Base-by-base conservation (phyloP, 1,140 invertebrate species). In the Drosophila setifemur region DNA sequence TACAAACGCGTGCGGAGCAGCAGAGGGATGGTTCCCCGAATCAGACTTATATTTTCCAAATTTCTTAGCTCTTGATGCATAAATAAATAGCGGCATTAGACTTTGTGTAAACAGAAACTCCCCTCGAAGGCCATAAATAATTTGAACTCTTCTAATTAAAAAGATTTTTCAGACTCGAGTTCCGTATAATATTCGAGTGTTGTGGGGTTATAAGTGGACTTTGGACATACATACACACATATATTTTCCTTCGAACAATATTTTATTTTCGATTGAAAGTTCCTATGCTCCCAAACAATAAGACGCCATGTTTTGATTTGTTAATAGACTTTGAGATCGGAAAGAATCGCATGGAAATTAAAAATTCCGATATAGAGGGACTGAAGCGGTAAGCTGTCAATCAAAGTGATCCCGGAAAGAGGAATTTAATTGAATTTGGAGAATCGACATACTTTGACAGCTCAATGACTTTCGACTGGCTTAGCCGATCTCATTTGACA, bases 351-450 rank as follows among this genome's bases (percentile, higher is more conserved):
- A 33, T 18, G 23, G 25, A 53, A 63, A 9, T 26, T 14, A 9
- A 35, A 53, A 61, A 37, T 61, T 39, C 48, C 52, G 57, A 23
- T 50, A 28, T 26, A 4, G 40, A 39, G 39, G 47, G 26, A 39
- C 31, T 63, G 40, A 35, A 67, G 45, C 73, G 48, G 60, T 21
- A 54, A 52, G 58, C 81, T 85, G 81, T 85, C 81, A 85, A 81
- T 85, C 81, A 85, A 26, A 43, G 57, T 12, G 39, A 63, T 40
- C 26, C 42, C 64, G 16, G 29, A 50, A 48, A 25, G 60, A 48
- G 55, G 60, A n/a, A 28, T 74, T 83, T 85, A 83, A 83, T 83
- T 83, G 79, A 83, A 83, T 83, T 66, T 74, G 44, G 60, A 74
- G 83, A 69, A 69, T 70, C 67, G 31, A 60, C 68, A 50, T 43